Evolutionary conservation across 2,888 invertebrate genomes (phyloP).

Genomic region (Machimus rusticus): DNA sequence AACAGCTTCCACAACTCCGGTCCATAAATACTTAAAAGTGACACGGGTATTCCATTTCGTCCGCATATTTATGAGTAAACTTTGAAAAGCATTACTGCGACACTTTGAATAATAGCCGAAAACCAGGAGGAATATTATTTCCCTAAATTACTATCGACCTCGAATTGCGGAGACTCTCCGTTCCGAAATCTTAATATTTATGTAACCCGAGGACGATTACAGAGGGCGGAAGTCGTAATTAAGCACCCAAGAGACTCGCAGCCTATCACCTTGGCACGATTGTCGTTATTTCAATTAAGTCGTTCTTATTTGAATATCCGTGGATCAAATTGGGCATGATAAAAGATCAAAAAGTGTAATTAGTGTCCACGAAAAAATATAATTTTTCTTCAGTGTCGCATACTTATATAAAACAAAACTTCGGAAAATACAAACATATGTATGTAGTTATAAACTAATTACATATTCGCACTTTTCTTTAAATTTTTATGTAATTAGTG

Average conservation of each 20-base stretch:
- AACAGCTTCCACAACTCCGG: constrained; percentile 29
- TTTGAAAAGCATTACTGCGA: constrained; percentile 33
- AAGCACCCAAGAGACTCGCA: not conserved
- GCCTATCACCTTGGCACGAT: not conserved
- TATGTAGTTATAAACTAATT: too few species aligned
- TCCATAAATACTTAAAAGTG: constrained; percentile 33
- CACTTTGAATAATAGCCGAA: constrained; percentile 26
- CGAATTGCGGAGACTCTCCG: not conserved
- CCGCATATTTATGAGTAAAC: constrained; percentile 27
- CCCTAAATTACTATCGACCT: constrained; percentile 5
- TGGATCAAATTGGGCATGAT: not conserved
- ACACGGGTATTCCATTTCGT: constrained; percentile 30
- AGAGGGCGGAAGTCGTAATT: not conserved
- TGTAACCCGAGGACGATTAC: not conserved
- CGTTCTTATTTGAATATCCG: not conserved
- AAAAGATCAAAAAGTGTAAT: not conserved
- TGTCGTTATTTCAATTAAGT: not conserved
- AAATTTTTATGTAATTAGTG: too few species aligned
- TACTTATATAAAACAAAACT: too few species aligned
- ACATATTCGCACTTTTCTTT: too few species aligned
- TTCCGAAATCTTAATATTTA: not conserved
- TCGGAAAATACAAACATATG: too few species aligned
- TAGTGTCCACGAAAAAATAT: not conserved
- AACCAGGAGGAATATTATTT: constrained; percentile 6
- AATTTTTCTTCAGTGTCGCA: not conserved